Evolutionary conservation across 2,888 invertebrate genomes (phyloP).

Genomic region (Tortrix viridana): DNA sequence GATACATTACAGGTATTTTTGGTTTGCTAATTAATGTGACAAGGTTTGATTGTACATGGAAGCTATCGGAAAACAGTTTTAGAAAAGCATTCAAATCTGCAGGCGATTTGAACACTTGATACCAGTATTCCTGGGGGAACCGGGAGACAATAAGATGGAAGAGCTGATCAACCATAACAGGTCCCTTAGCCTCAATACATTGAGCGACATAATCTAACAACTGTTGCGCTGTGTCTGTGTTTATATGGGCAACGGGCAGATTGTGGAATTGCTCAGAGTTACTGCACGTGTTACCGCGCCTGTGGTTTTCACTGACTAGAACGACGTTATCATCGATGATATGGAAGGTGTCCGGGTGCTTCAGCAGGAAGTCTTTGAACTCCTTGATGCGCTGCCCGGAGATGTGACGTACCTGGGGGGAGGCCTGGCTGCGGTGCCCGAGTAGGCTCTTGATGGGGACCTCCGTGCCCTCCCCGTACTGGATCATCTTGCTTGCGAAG

Average conservation of each 20-base stretch:
- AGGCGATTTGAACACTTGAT: constrained; percentile 95
- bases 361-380: constrained; percentile 94
- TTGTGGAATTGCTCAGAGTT: constrained; percentile 87
- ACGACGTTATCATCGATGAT: constrained; percentile 94
- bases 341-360: constrained; percentile 93
- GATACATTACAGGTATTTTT: constrained; percentile 86
- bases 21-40: constrained; percentile 92
- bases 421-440: constrained; percentile 98
- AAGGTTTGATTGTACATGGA: constrained; percentile 96
- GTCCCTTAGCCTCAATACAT: constrained; percentile 92
- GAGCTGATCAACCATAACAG: constrained; percentile 93
- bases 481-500: constrained; percentile 96
- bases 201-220: constrained; percentile 92
- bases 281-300: constrained; percentile 87
- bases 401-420: constrained; percentile 98
- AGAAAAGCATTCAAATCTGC: constrained; percentile 95
- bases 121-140: constrained; percentile 91
- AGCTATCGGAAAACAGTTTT: constrained; percentile 96
- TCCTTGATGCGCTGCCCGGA: constrained; percentile 97
- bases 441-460: constrained; percentile 98
- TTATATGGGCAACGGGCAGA: constrained; percentile 90
- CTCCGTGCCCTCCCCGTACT: constrained; percentile 98
- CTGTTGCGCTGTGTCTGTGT: constrained; percentile 92
- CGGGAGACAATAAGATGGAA: constrained; percentile 91
- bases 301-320: constrained; percentile 88